Conservation (phyloP, 2,797 vertebrate genomes). For the Coregonus ussuriensis region DNA sequence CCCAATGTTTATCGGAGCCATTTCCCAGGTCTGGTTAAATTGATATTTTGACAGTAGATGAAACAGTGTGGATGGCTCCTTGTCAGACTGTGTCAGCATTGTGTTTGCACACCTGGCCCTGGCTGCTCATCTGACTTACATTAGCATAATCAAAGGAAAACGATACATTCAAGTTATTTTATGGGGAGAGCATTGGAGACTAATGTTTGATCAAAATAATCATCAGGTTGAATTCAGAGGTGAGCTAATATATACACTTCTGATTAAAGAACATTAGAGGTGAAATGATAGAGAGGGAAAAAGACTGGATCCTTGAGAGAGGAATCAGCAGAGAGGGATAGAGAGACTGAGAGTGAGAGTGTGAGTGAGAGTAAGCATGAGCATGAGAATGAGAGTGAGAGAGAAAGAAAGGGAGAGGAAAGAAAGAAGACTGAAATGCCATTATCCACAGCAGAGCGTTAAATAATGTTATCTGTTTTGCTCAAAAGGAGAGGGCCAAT, state of each 20-base stretch:
- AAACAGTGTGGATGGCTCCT: conserved; percentile 44
- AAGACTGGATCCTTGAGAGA: neutral
- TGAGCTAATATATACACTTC: neutral
- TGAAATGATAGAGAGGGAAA: neutral
- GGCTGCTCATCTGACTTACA: neutral
- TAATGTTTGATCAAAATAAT: conserved; percentile 28
- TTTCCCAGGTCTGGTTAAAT: conserved; percentile 41
- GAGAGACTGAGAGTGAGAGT: neutral
- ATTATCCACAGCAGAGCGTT: conserved; percentile 53
- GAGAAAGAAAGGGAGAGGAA: neutral
- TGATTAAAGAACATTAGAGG: neutral
- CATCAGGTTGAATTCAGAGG: conserved; percentile 18
- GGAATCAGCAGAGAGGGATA: neutral
- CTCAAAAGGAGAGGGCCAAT: conserved; percentile 34
- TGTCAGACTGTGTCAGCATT: conserved; percentile 33
- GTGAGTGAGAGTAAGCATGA: too few species aligned
- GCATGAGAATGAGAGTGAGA: too few species aligned
- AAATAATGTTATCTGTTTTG: conserved; percentile 52
- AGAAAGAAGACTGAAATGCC: conserved; percentile 42
- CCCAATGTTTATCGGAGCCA: conserved; percentile 40
- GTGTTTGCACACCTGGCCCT: neutral
- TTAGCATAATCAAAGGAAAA: conserved; percentile 40
- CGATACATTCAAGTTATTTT: conserved; percentile 30
- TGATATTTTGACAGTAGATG: conserved; percentile 55
- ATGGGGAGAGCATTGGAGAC: neutral